Conservation (phyloP, 2,113 vertebrate genomes). For the Centrocercus urophasianus region DNA sequence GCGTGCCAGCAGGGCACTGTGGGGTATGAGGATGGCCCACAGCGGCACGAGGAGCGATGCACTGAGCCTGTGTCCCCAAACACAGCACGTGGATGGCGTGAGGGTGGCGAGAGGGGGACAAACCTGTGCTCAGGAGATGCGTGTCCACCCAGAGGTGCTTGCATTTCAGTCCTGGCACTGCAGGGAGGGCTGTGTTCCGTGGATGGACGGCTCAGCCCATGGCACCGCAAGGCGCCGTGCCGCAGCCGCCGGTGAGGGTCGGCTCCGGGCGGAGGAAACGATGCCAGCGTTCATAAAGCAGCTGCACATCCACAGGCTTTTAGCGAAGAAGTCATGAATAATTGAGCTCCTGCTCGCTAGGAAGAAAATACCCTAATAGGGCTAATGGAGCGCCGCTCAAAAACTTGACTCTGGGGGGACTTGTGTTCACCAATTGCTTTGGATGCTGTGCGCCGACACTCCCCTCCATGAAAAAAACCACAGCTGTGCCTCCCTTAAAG, state of each 20-base stretch:
- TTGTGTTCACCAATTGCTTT: slow-evolving; percentile 83
- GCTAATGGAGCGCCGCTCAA: slow-evolving; percentile 89
- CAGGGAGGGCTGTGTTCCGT: neutral
- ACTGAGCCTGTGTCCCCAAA: fast-evolving
- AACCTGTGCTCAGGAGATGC: neutral
- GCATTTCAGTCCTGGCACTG: fast-evolving
- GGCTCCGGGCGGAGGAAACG: neutral
- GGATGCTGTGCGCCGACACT: slow-evolving; percentile 84
- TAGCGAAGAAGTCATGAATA: slow-evolving; percentile 89
- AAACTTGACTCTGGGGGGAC: slow-evolving; percentile 73
- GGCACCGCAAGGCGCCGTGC: neutral
- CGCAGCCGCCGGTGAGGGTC: neutral
- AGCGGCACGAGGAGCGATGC: neutral
- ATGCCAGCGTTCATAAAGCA: slow-evolving; percentile 18
- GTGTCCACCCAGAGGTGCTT: fast-evolving
- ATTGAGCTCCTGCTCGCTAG: slow-evolving; percentile 89
- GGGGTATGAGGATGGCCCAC: too few species aligned
- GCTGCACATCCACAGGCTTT: slow-evolving; percentile 85
- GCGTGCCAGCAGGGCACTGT: neutral
- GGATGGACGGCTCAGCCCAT: neutral
- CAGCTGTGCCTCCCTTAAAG: neutral
- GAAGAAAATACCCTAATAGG: slow-evolving; percentile 84
- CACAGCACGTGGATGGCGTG: fast-evolving
- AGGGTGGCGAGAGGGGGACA: neutral
- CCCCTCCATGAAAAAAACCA: slow-evolving; percentile 81